Conservation (phyloP, 2,888 invertebrate species). For the Scaptomyza polygonia region DNA sequence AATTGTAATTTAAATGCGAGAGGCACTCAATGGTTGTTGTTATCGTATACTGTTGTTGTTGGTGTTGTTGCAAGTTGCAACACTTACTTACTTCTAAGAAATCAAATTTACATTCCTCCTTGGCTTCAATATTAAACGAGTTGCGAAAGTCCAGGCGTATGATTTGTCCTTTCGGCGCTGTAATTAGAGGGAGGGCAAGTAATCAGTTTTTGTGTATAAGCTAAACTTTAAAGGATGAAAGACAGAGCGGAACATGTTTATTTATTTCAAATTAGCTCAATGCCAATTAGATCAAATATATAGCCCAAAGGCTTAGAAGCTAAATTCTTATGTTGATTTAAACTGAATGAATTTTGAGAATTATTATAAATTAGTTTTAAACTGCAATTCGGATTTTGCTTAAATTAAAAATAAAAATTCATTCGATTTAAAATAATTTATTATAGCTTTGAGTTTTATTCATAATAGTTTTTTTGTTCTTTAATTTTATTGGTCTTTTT, state of each 20-base stretch:
- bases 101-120: slow-evolving; percentile 90
- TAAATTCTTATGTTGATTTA: too few species aligned
- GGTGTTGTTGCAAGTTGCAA: slow-evolving; percentile 35
- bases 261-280: slow-evolving; percentile 3
- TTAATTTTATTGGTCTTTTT: too few species aligned
- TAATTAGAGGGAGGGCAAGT: slow-evolving; percentile 64
- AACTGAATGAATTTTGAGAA: too few species aligned
- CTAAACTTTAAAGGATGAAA: background rate
- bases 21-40: slow-evolving; percentile 13
- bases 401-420: too few species aligned
- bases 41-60: too few species aligned
- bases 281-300: slow-evolving; percentile 7
- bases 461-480: too few species aligned
- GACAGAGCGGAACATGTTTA: background rate
- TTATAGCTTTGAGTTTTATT: too few species aligned
- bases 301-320: background rate
- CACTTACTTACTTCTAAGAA: slow-evolving; percentile 87
- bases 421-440: too few species aligned
- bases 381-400: too few species aligned
- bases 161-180: slow-evolving; percentile 88
- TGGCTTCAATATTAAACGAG: slow-evolving; percentile 89
- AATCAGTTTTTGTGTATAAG: slow-evolving; percentile 4
- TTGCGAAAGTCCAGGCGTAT: slow-evolving; percentile 92
- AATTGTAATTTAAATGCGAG: slow-evolving; percentile 29
- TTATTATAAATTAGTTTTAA: too few species aligned